Evolutionary conservation across 2,888 invertebrate species (phyloP).

Genomic region (Asteroscopus sphinx): DNA sequence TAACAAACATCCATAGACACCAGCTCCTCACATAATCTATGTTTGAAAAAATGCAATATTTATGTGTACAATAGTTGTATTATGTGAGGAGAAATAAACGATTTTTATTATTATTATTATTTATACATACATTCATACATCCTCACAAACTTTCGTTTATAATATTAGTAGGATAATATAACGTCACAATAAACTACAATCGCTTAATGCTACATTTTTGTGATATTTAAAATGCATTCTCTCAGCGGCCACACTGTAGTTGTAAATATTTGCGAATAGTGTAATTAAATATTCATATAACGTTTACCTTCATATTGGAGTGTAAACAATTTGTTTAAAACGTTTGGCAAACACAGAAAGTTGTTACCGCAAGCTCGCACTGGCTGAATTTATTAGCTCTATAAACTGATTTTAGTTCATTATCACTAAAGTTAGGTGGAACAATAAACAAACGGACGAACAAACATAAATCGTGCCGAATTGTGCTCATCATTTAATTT

Average conservation of each 20-base stretch:
- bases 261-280: constrained; percentile 17
- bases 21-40: no score
- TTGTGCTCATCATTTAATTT: constrained; percentile 43
- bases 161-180: no score
- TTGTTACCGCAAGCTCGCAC: constrained; percentile 36
- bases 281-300: constrained; percentile 30
- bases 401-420: constrained; percentile 58
- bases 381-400: constrained; percentile 51
- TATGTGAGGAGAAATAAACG: no score
- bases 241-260: not conserved
- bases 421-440: constrained; percentile 51
- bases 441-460: constrained; percentile 50
- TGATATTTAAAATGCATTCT: no score
- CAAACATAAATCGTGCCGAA: constrained; percentile 40
- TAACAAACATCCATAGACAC: no score
- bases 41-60: no score
- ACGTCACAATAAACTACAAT: no score
- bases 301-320: constrained; percentile 28
- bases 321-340: constrained; percentile 50
- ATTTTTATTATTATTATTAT: no score
- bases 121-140: no score
- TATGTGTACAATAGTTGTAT: no score
- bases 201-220: no score
- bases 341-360: constrained; percentile 43
- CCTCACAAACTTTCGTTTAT: no score